phyloP scores from a whole-genome alignment of 2,113 vertebrate genomes.

The Melanotaenia duboulayi region DNA sequence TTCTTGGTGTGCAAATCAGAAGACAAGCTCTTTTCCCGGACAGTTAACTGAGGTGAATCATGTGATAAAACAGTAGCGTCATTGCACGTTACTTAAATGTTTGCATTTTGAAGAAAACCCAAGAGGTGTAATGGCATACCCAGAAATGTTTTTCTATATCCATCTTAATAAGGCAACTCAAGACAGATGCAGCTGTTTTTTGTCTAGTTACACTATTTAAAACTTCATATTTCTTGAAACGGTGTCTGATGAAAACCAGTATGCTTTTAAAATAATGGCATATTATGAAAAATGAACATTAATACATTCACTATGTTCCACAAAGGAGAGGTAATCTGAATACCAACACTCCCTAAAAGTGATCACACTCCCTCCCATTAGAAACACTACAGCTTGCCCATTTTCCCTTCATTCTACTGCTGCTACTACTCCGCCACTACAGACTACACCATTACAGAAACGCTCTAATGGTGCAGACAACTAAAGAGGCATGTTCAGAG shows the following conservation, averaged over 20 bases:
- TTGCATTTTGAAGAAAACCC: background rate
- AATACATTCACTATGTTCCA: background rate
- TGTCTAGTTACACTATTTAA: background rate
- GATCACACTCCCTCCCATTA: background rate
- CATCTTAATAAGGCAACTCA: background rate
- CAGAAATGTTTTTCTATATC: background rate
- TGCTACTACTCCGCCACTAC: background rate
- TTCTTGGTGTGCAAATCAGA: slow-evolving; percentile 20
- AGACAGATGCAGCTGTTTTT: background rate
- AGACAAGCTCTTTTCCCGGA: slow-evolving; percentile 13
- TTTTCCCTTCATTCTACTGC: background rate
- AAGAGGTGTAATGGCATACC: background rate
- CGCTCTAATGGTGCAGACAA: background rate
- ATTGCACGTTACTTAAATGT: background rate
- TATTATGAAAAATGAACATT: background rate
- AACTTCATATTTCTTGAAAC: background rate
- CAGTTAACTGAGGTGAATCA: slow-evolving; percentile 18
- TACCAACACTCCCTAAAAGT: background rate
- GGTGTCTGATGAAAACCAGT: too few species aligned
- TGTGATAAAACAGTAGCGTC: background rate
- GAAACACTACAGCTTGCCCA: background rate
- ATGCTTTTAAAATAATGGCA: too few species aligned
- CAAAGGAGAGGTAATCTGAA: background rate
- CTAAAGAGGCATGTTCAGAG: background rate
- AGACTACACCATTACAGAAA: background rate